Conservation (phyloP, 2,113 vertebrate species). For the Sigmodon hispidus region DNA sequence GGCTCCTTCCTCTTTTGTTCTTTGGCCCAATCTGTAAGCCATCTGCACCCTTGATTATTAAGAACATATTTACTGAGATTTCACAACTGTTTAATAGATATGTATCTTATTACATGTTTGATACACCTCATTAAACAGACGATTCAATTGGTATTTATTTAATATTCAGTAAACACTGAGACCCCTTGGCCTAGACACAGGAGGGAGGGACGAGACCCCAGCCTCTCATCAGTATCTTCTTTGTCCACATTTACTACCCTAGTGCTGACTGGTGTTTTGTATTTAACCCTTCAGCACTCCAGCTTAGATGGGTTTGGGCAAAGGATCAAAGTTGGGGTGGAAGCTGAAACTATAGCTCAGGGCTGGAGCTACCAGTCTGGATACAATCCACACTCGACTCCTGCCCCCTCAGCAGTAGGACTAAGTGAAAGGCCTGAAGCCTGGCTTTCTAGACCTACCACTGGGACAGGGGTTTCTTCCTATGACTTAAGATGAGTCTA, state of each 20-base stretch:
- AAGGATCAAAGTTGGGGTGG: constrained; percentile 45
- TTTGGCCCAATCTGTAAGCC: constrained; percentile 77
- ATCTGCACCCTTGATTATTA: constrained; percentile 82
- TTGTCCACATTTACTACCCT: constrained; percentile 51
- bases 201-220: neutral
- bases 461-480: neutral
- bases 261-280: neutral
- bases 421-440: neutral
- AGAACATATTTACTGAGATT: constrained; percentile 81
- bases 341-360: neutral
- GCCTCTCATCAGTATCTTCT: constrained; percentile 4
- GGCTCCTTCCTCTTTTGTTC: constrained; percentile 78
- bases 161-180: constrained; percentile 79
- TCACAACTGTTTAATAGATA: constrained; percentile 84
- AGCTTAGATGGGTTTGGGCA: constrained; percentile 41
- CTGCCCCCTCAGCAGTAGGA: neutral
- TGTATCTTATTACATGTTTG: constrained; percentile 83
- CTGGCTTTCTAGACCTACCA: constrained; percentile 18
- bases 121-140: constrained; percentile 82
- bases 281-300: constrained; percentile 66
- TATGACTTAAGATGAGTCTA: neutral
- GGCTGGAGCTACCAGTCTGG: neutral
- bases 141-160: constrained; percentile 80
- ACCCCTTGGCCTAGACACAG: constrained; percentile 46
- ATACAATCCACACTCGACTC: neutral